Base-by-base conservation (phyloP, 2,888 invertebrate genomes). In the Sylvicola fuscatus region DNA sequence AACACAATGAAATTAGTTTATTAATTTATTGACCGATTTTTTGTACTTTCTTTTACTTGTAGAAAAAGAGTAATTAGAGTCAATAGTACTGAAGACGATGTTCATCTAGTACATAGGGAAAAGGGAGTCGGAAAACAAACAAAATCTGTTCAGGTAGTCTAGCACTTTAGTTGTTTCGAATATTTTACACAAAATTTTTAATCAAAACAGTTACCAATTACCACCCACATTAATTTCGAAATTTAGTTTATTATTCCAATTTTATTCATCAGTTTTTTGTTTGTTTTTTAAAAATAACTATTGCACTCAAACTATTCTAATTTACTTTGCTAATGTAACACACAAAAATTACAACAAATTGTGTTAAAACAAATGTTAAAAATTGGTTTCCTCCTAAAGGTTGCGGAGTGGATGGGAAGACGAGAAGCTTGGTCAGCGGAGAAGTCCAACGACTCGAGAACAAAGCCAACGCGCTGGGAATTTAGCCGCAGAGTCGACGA, bases 401-500 rank as follows among this genome's bases (percentile, higher is more conserved):
- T 58, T 47, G 73, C 70, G 42, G 78, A 78, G 53, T 78, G 78
- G 78, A 65, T 64, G 51, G 72, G 74, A 49, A 64, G 74, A 52
- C 70, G 78, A 51, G 83, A 84, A 65, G 84, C 84, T 21, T 86
- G 84, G 84, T 82, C 82, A 49, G 82, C 82, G 29, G 81, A 81
- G 54, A 71, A 68, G 49, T 53, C 57, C 47, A 59, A 65, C 50
- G 70, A 72, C 60, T 62, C 67, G 52, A 65, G 70, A 56, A 71
- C 72, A 46, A 71, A 69, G 51, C 69, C 73, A 44, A 72, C 70
- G 37, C 72, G 73, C 47, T 77, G 77, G 77, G 73, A 74, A 49
- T 77, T 77, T 53, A 76, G 77, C 55, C 70, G 73, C 44, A 65
- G 72, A 48, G 48, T 49, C 45, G 49, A 55, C 49, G 47, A 50